phyloP scores from a whole-genome alignment of 2,113 vertebrate genomes.

The Orycteropus afer region DNA sequence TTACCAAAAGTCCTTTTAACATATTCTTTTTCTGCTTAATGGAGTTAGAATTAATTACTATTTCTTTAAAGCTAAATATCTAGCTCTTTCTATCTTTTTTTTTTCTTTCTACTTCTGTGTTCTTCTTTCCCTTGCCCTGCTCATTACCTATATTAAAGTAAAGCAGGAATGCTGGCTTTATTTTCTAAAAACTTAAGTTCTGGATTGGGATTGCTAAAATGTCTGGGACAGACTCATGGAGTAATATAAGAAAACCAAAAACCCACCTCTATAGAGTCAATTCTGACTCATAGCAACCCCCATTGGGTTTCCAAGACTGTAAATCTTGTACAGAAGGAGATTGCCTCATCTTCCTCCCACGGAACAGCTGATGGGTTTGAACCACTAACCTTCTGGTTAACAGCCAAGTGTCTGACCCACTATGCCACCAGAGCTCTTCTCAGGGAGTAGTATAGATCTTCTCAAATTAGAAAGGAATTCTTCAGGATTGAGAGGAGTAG shows the following conservation, averaged over 20 bases:
- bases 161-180: background rate
- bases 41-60: background rate
- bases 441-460: background rate
- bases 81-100: background rate
- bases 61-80: background rate
- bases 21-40: background rate
- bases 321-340: too few species aligned
- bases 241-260: too few species aligned
- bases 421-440: too few species aligned
- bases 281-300: too few species aligned
- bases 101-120: background rate
- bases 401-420: too few species aligned
- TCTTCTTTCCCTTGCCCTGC: background rate
- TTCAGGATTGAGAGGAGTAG: background rate
- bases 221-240: background rate
- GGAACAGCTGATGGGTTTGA: too few species aligned
- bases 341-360: too few species aligned
- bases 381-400: too few species aligned
- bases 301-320: too few species aligned
- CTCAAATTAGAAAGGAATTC: background rate
- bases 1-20: background rate
- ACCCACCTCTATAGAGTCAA: too few species aligned
- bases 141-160: background rate
- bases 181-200: background rate
- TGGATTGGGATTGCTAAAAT: background rate